Evolutionary conservation across 2,113 vertebrate genomes (phyloP).

Genomic region (Otolemur garnettii): DNA sequence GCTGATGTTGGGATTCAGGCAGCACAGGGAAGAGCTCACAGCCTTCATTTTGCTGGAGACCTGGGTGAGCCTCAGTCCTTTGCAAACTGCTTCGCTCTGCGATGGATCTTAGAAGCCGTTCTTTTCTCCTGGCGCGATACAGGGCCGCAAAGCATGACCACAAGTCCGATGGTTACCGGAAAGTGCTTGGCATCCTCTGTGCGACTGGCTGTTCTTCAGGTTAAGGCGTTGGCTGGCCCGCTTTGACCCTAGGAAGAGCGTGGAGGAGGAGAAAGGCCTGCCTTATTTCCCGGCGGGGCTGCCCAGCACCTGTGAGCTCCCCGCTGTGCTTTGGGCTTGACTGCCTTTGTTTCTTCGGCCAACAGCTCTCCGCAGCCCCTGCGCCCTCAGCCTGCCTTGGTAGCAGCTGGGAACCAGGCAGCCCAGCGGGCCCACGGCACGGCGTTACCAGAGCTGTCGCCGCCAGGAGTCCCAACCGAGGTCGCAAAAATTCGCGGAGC

Average conservation of each 20-base stretch:
- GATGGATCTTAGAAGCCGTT: not conserved
- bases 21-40: not conserved
- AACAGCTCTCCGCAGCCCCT: not conserved
- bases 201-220: not conserved
- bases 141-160: not conserved
- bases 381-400: constrained; percentile 6
- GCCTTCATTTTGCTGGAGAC: not conserved
- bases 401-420: constrained; percentile 74
- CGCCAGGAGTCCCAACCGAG: not conserved
- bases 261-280: constrained; percentile 47
- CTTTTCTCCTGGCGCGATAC: not conserved
- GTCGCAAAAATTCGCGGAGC: not conserved
- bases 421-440: not conserved
- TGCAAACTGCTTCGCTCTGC: not conserved
- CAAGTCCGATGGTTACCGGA: not conserved
- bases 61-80: not conserved
- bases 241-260: constrained; percentile 37
- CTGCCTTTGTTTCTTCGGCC: constrained; percentile 67
- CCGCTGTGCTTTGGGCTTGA: not conserved
- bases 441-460: not conserved
- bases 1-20: not conserved
- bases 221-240: not conserved
- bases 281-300: not conserved
- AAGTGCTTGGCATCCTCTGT: not conserved
- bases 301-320: constrained; percentile 75